These are phyloP conservation scores for Sarcophilus harrisii DNA, from an alignment of 2,797 vertebrate genomes.

Conservation along the genomic window DNA sequence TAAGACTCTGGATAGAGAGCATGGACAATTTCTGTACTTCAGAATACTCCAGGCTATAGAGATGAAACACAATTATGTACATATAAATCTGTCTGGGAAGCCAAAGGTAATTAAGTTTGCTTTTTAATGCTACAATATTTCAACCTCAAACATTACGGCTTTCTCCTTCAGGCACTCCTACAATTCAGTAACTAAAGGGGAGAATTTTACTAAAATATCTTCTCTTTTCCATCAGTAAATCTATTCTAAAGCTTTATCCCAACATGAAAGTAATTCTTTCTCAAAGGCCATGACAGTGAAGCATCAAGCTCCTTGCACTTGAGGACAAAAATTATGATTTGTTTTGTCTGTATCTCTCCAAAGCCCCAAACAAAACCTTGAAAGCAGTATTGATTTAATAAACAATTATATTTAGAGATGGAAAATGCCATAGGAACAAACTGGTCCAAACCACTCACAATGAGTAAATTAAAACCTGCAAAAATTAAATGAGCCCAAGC, in stretches of 20 bases:
- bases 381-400: not conserved
- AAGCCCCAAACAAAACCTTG: not conserved
- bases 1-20: conserved; percentile 23
- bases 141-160: conserved; percentile 45
- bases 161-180: conserved; percentile 34
- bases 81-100: conserved; percentile 51
- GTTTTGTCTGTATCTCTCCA: not conserved
- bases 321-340: not conserved
- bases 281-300: not conserved
- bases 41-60: conserved; percentile 48
- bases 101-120: conserved; percentile 53
- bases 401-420: not conserved
- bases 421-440: not conserved
- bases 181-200: conserved; percentile 6
- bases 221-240: conserved; percentile 5
- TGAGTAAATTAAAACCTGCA: not conserved
- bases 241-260: not conserved
- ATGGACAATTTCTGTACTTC: conserved; percentile 38
- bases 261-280: not conserved
- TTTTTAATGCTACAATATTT: conserved; percentile 49
- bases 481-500: not conserved
- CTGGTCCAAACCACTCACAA: not conserved
- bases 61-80: conserved; percentile 44
- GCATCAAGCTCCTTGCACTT: not conserved
- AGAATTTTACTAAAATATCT: conserved; percentile 8